Evolutionary conservation across 2,113 vertebrate species (phyloP), one percentile per base, ranked within the genome.

Genomic region (Gila orcuttii): DNA sequence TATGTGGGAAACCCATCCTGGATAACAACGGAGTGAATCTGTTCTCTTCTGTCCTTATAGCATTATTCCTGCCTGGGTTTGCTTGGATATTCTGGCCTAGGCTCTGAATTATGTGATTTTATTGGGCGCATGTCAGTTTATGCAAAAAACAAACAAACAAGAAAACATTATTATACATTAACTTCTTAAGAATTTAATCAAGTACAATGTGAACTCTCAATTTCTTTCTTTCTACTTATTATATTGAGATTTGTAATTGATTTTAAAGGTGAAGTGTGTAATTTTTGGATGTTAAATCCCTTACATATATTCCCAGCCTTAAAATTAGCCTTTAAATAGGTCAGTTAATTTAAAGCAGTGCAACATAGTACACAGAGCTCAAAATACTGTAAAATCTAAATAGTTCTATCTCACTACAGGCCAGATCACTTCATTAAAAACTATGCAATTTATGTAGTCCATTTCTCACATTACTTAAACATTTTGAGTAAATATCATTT

Each of bases 11-110:
- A 85, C 96, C 97, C 11, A 97, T 99, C 89, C 89, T 99, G 50
- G 97, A 99, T 91, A 99, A 99, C 95, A 99, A 99, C 0, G 94
- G 95, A 0, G 97, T 99, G 17, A 99, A 99, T 90, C 96, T 99
- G 19, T 99, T 99, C 91, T 98, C 98, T 85, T 96, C 96, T 0
- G 90, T 99, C 25, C 89, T 99, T 12, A 79, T 96, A 17, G 97
- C 97, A 2, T 93, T 99, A 47, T 19, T 96, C 57, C 94, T 99
- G 78, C 98, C 98, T 2, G 95, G 96, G n/a, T 64, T 94, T 4
- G 96, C 97, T 0, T 97, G 96, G 93, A 95, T 93, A 0, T 88
- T 96, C 88, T 99, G 97, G 98, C 97, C 97, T 23, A 45, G 66
- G 31, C 55, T 31, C 11, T 88, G 71, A 88, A 17, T 36, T 12